These are phyloP conservation scores for Galaxea fascicularis DNA, from an alignment of 92 coral and sea anemone species.

Conservation along the genomic window DNA sequence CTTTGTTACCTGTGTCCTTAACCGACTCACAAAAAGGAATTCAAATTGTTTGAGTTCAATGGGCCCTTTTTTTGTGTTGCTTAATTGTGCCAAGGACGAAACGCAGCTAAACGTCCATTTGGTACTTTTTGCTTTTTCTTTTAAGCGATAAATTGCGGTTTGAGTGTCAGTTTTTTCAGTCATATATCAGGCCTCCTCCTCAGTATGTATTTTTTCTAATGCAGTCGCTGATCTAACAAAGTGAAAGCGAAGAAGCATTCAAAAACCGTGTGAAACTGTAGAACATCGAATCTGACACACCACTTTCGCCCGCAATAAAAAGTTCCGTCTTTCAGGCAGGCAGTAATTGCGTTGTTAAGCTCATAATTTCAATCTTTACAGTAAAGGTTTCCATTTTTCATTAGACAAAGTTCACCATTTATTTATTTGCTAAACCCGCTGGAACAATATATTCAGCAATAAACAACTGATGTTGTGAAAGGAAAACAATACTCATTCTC, in stretches of 20 bases:
- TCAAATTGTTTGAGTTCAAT: background rate
- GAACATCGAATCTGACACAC: too few species aligned
- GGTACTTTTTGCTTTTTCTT: too few species aligned
- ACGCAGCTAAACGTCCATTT: too few species aligned
- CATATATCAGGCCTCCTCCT: too few species aligned
- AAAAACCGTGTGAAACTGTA: too few species aligned
- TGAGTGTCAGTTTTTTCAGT: too few species aligned
- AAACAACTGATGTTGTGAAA: background rate
- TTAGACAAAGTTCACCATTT: conserved; percentile 5
- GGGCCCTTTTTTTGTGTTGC: background rate
- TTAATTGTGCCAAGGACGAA: background rate
- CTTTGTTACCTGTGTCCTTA: background rate
- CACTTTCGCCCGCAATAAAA: too few species aligned
- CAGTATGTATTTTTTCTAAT: too few species aligned
- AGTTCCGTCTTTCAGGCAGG: too few species aligned
- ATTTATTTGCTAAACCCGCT: background rate
- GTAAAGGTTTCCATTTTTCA: background rate
- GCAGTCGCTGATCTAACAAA: too few species aligned
- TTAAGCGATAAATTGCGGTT: too few species aligned
- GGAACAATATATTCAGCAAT: background rate
- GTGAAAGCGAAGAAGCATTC: too few species aligned
- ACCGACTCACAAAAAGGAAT: background rate
- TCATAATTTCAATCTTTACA: conserved; percentile 9
- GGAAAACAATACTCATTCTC: background rate
- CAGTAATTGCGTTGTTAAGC: background rate